phyloP scores from a whole-genome alignment of 2,888 invertebrate genomes.

The Dynastes maya region DNA sequence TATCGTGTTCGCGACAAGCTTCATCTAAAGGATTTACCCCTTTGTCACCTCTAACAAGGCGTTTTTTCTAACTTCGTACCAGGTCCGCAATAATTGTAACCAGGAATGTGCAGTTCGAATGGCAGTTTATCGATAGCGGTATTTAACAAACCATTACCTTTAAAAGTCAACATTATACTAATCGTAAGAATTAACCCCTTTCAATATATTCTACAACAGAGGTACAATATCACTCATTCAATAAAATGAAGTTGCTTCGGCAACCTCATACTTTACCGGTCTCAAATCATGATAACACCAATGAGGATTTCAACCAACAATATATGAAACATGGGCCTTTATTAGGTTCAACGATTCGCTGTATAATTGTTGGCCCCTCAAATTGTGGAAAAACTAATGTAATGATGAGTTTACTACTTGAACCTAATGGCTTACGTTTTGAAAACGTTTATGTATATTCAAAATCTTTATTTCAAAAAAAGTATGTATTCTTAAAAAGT shows the following conservation, averaged over 20 bases:
- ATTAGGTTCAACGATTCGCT: constrained; percentile 15
- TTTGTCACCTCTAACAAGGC: constrained; percentile 25
- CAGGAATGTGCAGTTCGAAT: constrained; percentile 55
- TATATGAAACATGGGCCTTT: background rate
- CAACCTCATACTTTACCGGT: background rate
- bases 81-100: constrained; percentile 38
- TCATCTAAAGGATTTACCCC: constrained; percentile 36
- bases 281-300: background rate
- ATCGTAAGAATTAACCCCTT: background rate
- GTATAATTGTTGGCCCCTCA: constrained; percentile 63
- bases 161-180: constrained; percentile 2
- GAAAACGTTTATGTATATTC: constrained; percentile 66
- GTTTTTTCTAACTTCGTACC: constrained; percentile 36
- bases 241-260: constrained; percentile 1
- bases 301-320: too few relatives aligned
- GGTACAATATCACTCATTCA: background rate
- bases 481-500: constrained; percentile 60
- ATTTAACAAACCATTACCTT: constrained; percentile 51
- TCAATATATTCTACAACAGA: too few relatives aligned
- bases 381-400: constrained; percentile 66
- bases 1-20: background rate
- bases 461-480: constrained; percentile 61
- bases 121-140: constrained; percentile 56
- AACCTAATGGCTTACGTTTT: constrained; percentile 64
- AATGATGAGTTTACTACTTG: constrained; percentile 61